Percentiles rank a stretch among this genome's conserved stretches.
Conservation (phyloP, 2,888 invertebrate genomes). For the Stenichneumon culpator region DNA sequence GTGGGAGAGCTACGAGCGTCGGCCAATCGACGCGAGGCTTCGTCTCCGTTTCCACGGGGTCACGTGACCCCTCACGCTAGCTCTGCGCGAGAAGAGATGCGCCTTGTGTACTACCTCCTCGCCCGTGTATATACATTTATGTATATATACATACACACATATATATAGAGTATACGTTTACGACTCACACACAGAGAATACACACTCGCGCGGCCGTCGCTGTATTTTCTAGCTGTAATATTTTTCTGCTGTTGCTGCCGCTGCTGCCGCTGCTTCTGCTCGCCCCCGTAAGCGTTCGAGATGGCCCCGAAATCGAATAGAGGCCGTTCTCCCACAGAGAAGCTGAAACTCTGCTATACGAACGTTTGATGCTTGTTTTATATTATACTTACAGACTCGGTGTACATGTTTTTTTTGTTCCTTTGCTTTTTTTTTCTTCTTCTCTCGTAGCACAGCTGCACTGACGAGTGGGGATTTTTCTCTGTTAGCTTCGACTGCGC, state of each 20-base stretch:
- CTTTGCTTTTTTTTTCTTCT: background rate
- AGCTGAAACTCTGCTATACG: background rate
- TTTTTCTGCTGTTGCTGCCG: slow-evolving; percentile 11
- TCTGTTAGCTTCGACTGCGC: background rate
- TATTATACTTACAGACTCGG: slow-evolving; percentile 12
- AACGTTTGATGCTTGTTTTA: slow-evolving; percentile 2
- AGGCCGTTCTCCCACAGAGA: slow-evolving; percentile 58
- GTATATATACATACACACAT: background rate
- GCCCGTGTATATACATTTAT: background rate
- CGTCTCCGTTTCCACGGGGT: slow-evolving; percentile 59
- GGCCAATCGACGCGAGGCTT: slow-evolving; percentile 68
- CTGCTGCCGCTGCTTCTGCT: background rate
- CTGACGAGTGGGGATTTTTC: background rate
- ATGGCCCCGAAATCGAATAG: slow-evolving; percentile 68
- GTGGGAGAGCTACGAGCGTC: slow-evolving; percentile 63
- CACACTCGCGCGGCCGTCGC: slow-evolving; percentile 1
- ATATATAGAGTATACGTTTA: background rate
- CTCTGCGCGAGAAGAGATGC: slow-evolving; percentile 64
- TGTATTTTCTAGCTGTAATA: slow-evolving; percentile 58
- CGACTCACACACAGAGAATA: background rate
- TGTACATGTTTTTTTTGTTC: background rate
- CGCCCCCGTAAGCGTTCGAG: slow-evolving; percentile 35
- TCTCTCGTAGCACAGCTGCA: slow-evolving; percentile 1
- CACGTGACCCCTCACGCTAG: slow-evolving; percentile 69
- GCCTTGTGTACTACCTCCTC: slow-evolving; percentile 41